Evolutionary conservation across 2,113 vertebrate species (phyloP).

Genomic region (Amblyopsis rosae): DNA sequence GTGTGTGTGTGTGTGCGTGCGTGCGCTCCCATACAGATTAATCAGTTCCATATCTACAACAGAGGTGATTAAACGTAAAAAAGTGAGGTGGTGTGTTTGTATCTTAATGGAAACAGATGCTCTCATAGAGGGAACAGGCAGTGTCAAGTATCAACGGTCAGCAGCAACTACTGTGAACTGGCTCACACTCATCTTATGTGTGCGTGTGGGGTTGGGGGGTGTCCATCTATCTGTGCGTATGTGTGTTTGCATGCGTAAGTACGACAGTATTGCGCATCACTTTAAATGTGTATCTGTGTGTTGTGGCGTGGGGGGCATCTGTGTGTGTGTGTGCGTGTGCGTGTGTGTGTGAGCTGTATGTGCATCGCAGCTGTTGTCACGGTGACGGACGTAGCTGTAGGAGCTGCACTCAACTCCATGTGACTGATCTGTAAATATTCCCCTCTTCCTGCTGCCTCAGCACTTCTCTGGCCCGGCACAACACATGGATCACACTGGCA

Average conservation of each 20-base stretch:
- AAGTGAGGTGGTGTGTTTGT: no score
- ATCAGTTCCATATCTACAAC: not conserved
- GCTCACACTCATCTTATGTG: not conserved
- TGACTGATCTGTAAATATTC: conserved; percentile 80
- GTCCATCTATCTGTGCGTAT: conserved; percentile 12
- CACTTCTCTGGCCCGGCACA: conserved; percentile 52
- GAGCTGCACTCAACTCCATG: conserved; percentile 48
- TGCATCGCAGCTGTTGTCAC: conserved; percentile 35
- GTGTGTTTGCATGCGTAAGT: not conserved
- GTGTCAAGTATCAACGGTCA: no score
- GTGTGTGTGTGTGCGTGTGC: not conserved
- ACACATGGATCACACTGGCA: conserved; percentile 74
- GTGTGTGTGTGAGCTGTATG: not conserved
- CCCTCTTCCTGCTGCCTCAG: conserved; percentile 75
- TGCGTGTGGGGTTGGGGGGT: not conserved
- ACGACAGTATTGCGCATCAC: not conserved
- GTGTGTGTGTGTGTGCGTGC: conserved; percentile 20
- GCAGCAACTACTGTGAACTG: no score
- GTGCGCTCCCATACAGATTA: not conserved
- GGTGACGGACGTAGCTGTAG: conserved; percentile 67
- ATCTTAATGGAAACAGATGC: no score
- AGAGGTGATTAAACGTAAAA: no score
- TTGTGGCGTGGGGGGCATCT: not conserved
- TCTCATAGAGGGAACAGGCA: no score
- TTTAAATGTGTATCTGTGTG: not conserved